Evolutionary conservation across 2,113 vertebrate genomes (phyloP), one percentile per base, ranked within the genome.

Genomic region (Mobula birostris): DNA sequence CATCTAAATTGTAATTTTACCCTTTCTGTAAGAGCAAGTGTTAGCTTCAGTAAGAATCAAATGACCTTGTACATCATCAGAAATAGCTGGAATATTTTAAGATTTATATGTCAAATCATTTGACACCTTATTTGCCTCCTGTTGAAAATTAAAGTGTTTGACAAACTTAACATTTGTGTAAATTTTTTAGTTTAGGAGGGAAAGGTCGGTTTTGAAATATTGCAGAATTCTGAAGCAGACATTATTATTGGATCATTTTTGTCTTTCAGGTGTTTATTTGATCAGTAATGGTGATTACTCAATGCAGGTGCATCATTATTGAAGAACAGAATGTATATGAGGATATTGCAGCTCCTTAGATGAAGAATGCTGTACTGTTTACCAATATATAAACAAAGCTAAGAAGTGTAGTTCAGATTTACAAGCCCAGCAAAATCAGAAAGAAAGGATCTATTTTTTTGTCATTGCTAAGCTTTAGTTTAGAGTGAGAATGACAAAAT

Each of bases 251-350:
- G 79, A 17, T 40, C 40, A 40, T 82, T 82, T 82, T 82, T 48
- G 0, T 19, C 15, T 19, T 48, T 40, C 14, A 48, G 76, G 36
- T 40, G 40, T 82, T 48, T 82, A 82, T 15, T 82, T 82, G 14
- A 82, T 82, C 40, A 82, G 32, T 82, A 36, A 82, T 82, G 79
- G 17, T 82, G 79, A 82, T 82, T 48, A 82, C 79, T 82, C 19
- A 82, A 40, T 82, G 36, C 79, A 40, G 19, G 40, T 82, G 40
- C 79, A 40, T 48, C 40, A 48, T 48, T 48, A 48, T 15, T 21
- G 36, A 82, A 21, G 79, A 48, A 48, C 79, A 82, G 15, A 79
- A 79, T 36, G 5, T 48, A 19, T 40, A 40, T 40, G 7, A 48
- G 79, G 40, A 48, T 82, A 40, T 40, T 21, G 79, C 36, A 48